phyloP scores from a whole-genome alignment of 2,797 vertebrate genomes.

The Myotis findleyi region DNA sequence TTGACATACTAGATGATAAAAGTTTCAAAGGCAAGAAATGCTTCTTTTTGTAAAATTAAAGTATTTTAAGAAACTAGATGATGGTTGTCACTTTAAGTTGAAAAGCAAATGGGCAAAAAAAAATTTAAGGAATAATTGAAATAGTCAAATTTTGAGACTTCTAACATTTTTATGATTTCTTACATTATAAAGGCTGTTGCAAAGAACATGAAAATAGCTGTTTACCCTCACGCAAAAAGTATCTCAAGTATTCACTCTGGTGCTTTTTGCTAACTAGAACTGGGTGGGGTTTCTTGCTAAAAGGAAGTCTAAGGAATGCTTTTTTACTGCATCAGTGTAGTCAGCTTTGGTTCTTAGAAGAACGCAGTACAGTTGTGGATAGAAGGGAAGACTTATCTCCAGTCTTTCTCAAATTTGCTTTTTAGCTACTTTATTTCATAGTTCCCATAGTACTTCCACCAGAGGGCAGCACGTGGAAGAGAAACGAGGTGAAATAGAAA shows the following conservation, averaged over 20 bases:
- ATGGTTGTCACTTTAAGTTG: background rate
- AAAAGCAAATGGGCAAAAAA: background rate
- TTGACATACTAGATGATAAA: slow-evolving; percentile 26
- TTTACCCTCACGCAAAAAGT: background rate
- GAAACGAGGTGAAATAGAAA: background rate
- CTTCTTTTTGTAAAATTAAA: slow-evolving; percentile 39
- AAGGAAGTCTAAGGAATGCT: background rate
- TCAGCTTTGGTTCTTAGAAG: background rate
- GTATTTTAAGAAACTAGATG: slow-evolving; percentile 39
- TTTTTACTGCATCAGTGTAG: background rate
- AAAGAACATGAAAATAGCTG: background rate
- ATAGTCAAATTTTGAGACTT: slow-evolving; percentile 16
- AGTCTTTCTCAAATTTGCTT: background rate
- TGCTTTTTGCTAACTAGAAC: background rate
- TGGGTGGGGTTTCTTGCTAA: background rate
- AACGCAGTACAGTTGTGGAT: background rate
- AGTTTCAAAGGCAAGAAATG: background rate
- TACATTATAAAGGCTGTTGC: slow-evolving; percentile 1
- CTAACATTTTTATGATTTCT: slow-evolving; percentile 13
- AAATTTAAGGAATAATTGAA: slow-evolving; percentile 7
- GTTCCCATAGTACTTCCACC: slow-evolving; percentile 57
- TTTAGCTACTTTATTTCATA: background rate
- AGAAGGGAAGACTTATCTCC: background rate
- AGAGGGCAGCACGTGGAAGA: slow-evolving; percentile 75
- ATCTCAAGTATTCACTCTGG: background rate